Evolutionary conservation across 2,797 vertebrate genomes (phyloP).

Genomic region (Fundulus diaphanus): DNA sequence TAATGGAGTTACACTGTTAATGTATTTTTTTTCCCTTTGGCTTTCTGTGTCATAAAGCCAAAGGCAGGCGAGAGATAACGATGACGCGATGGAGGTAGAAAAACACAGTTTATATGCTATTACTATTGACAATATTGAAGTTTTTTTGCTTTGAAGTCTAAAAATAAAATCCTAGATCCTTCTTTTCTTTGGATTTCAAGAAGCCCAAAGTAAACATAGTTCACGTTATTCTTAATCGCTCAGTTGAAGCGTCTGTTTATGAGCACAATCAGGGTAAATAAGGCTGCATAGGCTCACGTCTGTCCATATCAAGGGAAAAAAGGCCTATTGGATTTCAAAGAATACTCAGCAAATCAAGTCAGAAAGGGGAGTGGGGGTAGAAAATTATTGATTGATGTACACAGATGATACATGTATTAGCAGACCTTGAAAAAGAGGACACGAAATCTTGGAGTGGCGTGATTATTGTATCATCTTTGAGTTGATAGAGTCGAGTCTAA

Average conservation of each 20-base stretch:
- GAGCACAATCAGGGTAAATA: conserved; percentile 35
- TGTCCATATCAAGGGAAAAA: conserved; percentile 34
- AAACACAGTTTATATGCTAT: conserved; percentile 32
- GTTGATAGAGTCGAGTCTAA: conserved; percentile 62
- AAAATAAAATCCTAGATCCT: conserved; percentile 13
- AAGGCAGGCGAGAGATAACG: conserved; percentile 47
- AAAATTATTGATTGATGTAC: conserved; percentile 51
- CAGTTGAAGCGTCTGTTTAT: conserved; percentile 40
- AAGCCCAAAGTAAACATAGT: conserved; percentile 37
- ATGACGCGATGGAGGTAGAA: conserved; percentile 41
- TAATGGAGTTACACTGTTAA: conserved; percentile 79
- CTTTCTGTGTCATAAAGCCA: conserved; percentile 45
- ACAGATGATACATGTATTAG: conserved; percentile 57
- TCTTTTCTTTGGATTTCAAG: conserved; percentile 7
- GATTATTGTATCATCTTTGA: conserved; percentile 69
- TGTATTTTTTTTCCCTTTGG: conserved; percentile 50
- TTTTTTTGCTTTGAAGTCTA: conserved; percentile 35
- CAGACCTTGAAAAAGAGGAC: conserved; percentile 50
- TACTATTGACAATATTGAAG: conserved; percentile 45
- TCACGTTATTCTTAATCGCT: conserved; percentile 49
- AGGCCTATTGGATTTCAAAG: conserved; percentile 45
- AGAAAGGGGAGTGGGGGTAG: neutral
- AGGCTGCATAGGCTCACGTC: conserved; percentile 40
- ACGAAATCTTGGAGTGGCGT: conserved; percentile 56
- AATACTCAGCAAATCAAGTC: conserved; percentile 38